Percentiles rank a stretch among this genome's conserved stretches.
Evolutionary conservation across 1,140 invertebrate genomes (phyloP).

Genomic region (Nixonia krombeini): DNA sequence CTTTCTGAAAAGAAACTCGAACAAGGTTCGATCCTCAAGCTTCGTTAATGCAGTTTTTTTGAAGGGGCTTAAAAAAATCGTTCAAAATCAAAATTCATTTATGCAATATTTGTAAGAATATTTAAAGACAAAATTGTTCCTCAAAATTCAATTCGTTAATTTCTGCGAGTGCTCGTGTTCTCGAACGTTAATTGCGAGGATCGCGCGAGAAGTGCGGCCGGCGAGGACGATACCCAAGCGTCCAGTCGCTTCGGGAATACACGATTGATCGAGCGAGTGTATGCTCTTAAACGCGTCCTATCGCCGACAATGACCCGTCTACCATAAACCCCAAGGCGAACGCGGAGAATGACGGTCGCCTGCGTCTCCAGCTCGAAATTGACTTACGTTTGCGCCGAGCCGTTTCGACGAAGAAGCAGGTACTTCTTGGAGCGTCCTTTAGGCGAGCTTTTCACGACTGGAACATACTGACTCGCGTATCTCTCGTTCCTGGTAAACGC

Average conservation of each 20-base stretch:
- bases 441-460: no score
- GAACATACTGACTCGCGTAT: no score
- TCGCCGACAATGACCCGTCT: slow-evolving; percentile 51
- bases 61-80: no score
- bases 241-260: slow-evolving; percentile 36
- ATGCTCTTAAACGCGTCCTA: slow-evolving; percentile 45
- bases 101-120: no score
- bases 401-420: slow-evolving; percentile 9
- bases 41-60: no score
- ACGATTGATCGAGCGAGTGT: slow-evolving; percentile 39
- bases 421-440: not conserved
- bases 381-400: slow-evolving; percentile 6
- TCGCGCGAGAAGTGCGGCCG: slow-evolving; percentile 24
- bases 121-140: no score
- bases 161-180: no score
- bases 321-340: slow-evolving; percentile 51
- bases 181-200: slow-evolving; percentile 41
- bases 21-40: no score
- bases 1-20: no score
- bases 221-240: slow-evolving; percentile 33
- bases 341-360: slow-evolving; percentile 41
- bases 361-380: slow-evolving; percentile 33
- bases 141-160: no score
- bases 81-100: no score
- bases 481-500: no score